Percentiles rank a stretch among this genome's conserved stretches.
These are phyloP conservation scores for Discoglossus pictus DNA, from an alignment of 2,797 vertebrate genomes.

Conservation along the genomic window DNA sequence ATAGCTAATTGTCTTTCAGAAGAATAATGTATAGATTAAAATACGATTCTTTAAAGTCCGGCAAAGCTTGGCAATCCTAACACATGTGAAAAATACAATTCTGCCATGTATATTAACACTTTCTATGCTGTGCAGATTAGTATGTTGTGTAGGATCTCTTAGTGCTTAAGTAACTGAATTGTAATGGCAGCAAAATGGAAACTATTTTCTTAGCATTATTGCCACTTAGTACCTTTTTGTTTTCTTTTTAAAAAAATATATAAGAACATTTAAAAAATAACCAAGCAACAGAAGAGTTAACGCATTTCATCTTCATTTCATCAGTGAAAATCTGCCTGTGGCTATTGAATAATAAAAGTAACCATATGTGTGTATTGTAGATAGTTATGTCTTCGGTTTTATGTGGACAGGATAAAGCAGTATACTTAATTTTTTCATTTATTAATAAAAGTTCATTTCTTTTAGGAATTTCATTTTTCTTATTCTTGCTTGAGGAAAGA, in stretches of 20 bases:
- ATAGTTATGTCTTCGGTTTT: constrained; percentile 40
- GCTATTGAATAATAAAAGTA: constrained; percentile 36
- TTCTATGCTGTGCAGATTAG: too few relatives aligned
- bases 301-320: constrained; percentile 25
- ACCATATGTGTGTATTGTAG: constrained; percentile 41
- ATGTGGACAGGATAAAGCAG: constrained; percentile 29
- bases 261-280: neutral
- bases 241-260: neutral
- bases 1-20: neutral
- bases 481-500: constrained; percentile 31
- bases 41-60: neutral
- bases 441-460: constrained; percentile 47
- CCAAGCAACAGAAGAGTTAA: constrained; percentile 24
- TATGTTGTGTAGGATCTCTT: too few relatives aligned
- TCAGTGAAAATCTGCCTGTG: constrained; percentile 35
- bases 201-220: neutral
- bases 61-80: too few relatives aligned
- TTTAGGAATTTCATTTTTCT: constrained; percentile 29
- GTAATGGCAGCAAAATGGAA: neutral
- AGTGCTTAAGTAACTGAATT: too few relatives aligned
- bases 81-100: too few relatives aligned
- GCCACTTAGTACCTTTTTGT: neutral
- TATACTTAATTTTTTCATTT: constrained; percentile 43
- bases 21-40: neutral
- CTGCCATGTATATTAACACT: too few relatives aligned